phyloP scores from a whole-genome alignment of 2,888 invertebrate species.

The Drosophila leonis region DNA sequence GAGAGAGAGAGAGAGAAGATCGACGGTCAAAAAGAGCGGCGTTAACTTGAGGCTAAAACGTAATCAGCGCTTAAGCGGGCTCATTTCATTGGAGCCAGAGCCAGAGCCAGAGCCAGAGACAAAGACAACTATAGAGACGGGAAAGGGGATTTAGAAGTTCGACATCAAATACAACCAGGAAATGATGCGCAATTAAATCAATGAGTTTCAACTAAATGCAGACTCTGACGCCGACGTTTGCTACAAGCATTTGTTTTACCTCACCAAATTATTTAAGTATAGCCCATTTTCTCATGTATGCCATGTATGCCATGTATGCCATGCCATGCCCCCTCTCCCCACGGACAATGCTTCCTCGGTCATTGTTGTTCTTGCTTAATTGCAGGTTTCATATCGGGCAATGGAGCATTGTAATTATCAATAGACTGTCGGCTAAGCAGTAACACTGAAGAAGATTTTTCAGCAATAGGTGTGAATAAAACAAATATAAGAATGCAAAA shows the following conservation, averaged over 20 bases:
- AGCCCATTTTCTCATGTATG: conserved; percentile 28
- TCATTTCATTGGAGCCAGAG: conserved; percentile 67
- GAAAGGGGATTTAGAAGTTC: conserved; percentile 52
- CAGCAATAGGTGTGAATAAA: conserved; percentile 9
- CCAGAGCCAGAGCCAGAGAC: conserved; percentile 12
- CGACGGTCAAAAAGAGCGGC: conserved; percentile 53
- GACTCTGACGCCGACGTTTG: conserved; percentile 33
- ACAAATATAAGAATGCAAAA: conserved; percentile 4
- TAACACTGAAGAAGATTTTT: not conserved
- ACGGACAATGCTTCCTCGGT: conserved; percentile 16
- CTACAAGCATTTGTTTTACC: conserved; percentile 38
- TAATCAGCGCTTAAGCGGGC: conserved; percentile 73
- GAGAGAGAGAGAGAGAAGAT: conserved; percentile 7
- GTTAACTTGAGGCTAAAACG: conserved; percentile 72
- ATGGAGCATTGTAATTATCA: conserved; percentile 68
- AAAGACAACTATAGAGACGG: conserved; percentile 11
- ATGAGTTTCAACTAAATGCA: conserved; percentile 73
- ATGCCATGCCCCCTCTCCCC: not conserved
- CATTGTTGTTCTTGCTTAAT: conserved; percentile 49
- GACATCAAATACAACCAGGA: conserved; percentile 83
- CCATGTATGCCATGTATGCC: not conserved
- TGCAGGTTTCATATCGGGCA: conserved; percentile 62
- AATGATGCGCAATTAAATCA: conserved; percentile 85
- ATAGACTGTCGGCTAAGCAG: conserved; percentile 30
- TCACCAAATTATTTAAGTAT: conserved; percentile 44